phyloP scores from a whole-genome alignment of 1,140 invertebrate genomes.

The Stenopsyche tienmushanensis region DNA sequence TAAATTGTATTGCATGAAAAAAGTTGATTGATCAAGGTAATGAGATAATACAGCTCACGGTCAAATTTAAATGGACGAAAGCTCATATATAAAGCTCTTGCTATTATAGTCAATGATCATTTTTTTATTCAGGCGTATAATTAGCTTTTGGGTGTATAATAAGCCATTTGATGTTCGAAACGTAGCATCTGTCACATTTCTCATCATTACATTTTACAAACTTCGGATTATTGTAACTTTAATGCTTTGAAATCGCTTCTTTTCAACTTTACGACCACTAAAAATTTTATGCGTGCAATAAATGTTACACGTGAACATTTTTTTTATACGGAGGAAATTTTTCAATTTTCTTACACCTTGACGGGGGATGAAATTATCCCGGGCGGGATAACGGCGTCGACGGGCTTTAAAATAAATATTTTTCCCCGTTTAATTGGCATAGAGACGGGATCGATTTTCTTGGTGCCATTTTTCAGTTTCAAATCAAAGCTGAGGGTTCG shows the following conservation, averaged over 20 bases:
- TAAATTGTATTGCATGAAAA: too few species aligned
- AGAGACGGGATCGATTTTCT: too few species aligned
- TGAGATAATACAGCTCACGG: too few species aligned
- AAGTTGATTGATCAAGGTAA: too few species aligned
- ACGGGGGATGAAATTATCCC: neutral
- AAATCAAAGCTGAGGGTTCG: neutral
- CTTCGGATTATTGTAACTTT: conserved; percentile 10
- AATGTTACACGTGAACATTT: neutral
- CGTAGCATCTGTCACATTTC: conserved; percentile 1
- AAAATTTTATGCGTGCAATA: conserved; percentile 4
- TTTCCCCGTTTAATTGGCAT: too few species aligned
- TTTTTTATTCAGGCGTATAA: too few species aligned
- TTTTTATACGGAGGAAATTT: neutral
- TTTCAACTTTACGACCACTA: conserved; percentile 7
- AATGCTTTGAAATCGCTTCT: neutral
- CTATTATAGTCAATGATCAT: too few species aligned
- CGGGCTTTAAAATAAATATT: too few species aligned
- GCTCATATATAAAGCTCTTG: too few species aligned
- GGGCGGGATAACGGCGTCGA: neutral
- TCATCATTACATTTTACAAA: neutral
- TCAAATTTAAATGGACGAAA: too few species aligned
- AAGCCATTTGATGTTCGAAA: too few species aligned
- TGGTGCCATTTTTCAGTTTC: neutral
- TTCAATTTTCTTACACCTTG: neutral
- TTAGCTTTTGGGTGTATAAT: too few species aligned